phyloP scores from a whole-genome alignment of 2,113 vertebrate species.

The Macquaria ambigua region DNA sequence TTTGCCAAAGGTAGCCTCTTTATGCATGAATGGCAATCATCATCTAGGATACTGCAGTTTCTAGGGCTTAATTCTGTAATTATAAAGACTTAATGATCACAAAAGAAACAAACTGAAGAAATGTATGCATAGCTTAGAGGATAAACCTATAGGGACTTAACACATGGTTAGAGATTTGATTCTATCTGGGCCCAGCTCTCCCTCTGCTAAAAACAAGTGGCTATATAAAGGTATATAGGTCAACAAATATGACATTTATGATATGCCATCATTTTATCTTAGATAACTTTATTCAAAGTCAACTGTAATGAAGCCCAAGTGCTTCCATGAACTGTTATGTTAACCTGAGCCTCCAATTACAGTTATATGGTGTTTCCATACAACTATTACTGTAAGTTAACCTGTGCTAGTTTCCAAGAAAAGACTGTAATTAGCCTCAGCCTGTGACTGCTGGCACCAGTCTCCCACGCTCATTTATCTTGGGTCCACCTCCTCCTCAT shows the following conservation, averaged over 20 bases:
- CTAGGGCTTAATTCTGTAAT: background rate
- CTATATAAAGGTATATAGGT: background rate
- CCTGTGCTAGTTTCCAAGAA: constrained; percentile 73
- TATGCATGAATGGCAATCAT: constrained; percentile 5
- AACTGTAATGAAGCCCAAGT: constrained; percentile 23
- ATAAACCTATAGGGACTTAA: background rate
- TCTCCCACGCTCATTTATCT: constrained; percentile 75
- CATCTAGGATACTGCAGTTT: background rate
- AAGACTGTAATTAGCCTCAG: constrained; percentile 77
- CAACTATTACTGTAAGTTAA: constrained; percentile 65
- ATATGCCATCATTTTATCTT: background rate
- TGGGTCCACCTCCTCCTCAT: constrained; percentile 66
- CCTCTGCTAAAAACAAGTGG: background rate
- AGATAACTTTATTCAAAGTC: constrained; percentile 45
- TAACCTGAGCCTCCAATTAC: constrained; percentile 63
- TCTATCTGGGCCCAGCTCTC: background rate
- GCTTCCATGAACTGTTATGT: constrained; percentile 38
- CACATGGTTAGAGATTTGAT: background rate
- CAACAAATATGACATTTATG: constrained; percentile 23
- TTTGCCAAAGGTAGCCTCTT: constrained; percentile 2
- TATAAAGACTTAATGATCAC: constrained; percentile 24
- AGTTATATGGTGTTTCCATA: constrained; percentile 32
- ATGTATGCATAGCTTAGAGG: background rate
- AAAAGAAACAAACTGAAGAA: constrained; percentile 8
- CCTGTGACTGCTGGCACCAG: constrained; percentile 68